phyloP scores from a whole-genome alignment of 2,888 invertebrate genomes.

The Minunthozetes semirufus region DNA sequence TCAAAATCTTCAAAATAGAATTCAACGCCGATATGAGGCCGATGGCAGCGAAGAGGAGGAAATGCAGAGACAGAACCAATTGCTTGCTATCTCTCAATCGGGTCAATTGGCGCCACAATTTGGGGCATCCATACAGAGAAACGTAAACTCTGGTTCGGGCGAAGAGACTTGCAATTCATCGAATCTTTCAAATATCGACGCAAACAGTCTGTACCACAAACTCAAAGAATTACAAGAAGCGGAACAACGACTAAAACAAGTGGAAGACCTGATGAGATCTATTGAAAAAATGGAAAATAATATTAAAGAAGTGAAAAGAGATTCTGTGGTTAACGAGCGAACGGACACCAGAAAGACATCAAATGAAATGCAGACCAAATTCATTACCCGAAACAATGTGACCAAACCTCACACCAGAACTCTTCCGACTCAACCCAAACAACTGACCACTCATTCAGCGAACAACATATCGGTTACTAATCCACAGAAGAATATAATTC shows the following conservation, averaged over 20 bases:
- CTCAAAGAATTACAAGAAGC: slow-evolving; percentile 29
- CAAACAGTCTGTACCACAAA: slow-evolving; percentile 11
- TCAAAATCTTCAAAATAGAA: slow-evolving; percentile 17
- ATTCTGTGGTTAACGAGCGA: not conserved
- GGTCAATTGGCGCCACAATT: slow-evolving; percentile 11
- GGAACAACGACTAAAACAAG: slow-evolving; percentile 29
- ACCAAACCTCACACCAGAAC: not conserved
- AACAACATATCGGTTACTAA: not conserved
- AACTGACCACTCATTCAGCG: not conserved
- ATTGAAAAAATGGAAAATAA: slow-evolving; percentile 25
- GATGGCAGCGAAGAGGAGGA: slow-evolving; percentile 37
- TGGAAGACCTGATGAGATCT: slow-evolving; percentile 23
- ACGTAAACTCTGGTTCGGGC: not conserved
- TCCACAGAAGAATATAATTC: not conserved
- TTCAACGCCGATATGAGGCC: slow-evolving; percentile 35
- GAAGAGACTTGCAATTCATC: not conserved
- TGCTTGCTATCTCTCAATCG: not conserved
- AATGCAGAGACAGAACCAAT: slow-evolving; percentile 5
- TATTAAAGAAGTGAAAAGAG: not conserved
- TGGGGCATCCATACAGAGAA: not conserved
- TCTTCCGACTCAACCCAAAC: slow-evolving; percentile 4
- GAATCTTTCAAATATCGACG: slow-evolving; percentile 7
- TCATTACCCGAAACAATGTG: slow-evolving; percentile 9
- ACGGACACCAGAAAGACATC: slow-evolving; percentile 19
- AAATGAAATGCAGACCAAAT: slow-evolving; percentile 14